Base-by-base conservation (phyloP, 1,140 invertebrate species). In the Branchinecta lynchi region DNA sequence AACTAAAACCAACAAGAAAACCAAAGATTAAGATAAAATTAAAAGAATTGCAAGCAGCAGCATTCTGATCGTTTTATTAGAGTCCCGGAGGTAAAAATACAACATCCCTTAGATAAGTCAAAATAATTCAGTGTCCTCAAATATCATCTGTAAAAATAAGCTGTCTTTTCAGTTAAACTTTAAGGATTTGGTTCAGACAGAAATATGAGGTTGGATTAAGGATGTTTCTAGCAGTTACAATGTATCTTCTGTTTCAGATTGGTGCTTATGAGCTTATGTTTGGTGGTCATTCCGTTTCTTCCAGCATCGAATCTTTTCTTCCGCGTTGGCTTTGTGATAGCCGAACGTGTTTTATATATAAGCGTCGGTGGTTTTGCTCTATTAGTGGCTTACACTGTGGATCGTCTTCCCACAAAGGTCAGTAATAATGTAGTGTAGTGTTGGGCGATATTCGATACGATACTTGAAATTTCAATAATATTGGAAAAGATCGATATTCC, bases 251-350 rank as follows among this genome's bases (percentile, higher is more conserved):
- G 66, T 81, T 84, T 66, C 76, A 86, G 85, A 74, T 75, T 79
- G 20, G 73, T 85, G 21, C 77, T 86, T 66, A 81, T 91, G 71
- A 83, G 84, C 69, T 73, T 90, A 67, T 79, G 84, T 45, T 77
- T 96, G 66, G 78, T 92, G 67, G 79, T 92, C 9, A 81, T 97
- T 69, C 89, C 94, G 65, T 98, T 96, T 79, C 77, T 97, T 68
- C 95, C 95, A 46, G 93, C 94, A 0, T 86, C 87, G 66, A 97
- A 97, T 78, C 79, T 98, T 45, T 83, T 92, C 69, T 90, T 94
- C 76, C 87, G 85, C 51, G 95, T 98, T 66, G 92, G 92, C 32
- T 95, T 96, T 81, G 92, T 95, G 0, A 82, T 95, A 46, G 92
- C 92, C 43, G 92, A 96, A 77, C 82, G 92, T 75, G 86, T 89